Conservation (phyloP, 23 tunicate genomes). For the Phallusia fumigata region DNA sequence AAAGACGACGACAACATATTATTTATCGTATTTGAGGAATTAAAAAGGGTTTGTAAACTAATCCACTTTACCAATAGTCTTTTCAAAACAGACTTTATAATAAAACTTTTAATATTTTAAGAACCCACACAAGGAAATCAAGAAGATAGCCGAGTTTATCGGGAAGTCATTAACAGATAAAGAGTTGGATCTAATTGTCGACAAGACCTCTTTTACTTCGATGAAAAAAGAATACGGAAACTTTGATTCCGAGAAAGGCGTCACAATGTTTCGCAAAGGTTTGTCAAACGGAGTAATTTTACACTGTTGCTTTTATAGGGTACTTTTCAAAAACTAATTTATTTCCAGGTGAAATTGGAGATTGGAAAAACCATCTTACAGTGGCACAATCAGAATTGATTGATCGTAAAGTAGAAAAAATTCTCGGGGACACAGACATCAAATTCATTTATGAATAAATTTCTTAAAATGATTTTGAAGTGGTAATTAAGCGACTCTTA, state of each 20-base stretch:
- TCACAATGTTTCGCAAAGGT: slow-evolving; percentile 17
- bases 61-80: no score
- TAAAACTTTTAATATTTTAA: no score
- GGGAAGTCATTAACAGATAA: neutral
- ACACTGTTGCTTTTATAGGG: neutral
- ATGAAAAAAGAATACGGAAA: slow-evolving; percentile 11
- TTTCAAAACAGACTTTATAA: no score
- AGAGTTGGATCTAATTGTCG: neutral
- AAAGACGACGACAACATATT: neutral
- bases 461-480: no score
- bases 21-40: neutral
- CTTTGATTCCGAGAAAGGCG: neutral
- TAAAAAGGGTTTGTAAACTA: neutral
- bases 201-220: neutral
- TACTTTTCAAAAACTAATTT: neutral
- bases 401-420: neutral
- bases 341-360: slow-evolving; percentile 1
- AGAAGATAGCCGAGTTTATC: slow-evolving; percentile 1
- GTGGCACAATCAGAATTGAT: slow-evolving; percentile 4
- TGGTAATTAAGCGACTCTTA: no score
- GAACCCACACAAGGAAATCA: neutral
- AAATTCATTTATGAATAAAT: slow-evolving; percentile 1
- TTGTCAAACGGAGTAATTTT: no score
- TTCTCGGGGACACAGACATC: neutral
- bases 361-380: neutral